phyloP scores from a whole-genome alignment of 2,888 invertebrate genomes.

The Nomada ruficornis region DNA sequence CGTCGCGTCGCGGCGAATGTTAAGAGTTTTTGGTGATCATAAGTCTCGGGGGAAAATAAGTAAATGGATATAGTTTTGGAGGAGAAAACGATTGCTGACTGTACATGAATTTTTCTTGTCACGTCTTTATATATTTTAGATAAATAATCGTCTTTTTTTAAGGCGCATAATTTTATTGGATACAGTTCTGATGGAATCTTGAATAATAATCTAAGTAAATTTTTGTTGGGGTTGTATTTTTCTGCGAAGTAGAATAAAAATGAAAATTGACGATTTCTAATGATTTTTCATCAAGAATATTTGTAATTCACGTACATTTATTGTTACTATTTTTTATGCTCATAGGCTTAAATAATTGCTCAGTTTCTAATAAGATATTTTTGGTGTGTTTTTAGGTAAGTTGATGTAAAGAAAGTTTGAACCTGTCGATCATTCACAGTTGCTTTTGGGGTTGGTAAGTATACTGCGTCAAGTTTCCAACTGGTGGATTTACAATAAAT shows the following conservation, averaged over 20 bases:
- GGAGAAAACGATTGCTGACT: not conserved
- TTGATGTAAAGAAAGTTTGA: constrained; percentile 41
- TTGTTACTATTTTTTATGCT: not conserved
- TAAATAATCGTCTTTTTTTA: too few species aligned
- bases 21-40: constrained; percentile 60
- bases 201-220: too few species aligned
- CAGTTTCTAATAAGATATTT: constrained; percentile 27
- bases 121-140: too few species aligned
- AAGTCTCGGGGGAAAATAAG: constrained; percentile 23
- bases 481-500: not conserved
- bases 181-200: too few species aligned
- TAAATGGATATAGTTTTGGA: not conserved
- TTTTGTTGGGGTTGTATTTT: too few species aligned
- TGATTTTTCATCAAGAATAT: too few species aligned
- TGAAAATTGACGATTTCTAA: too few species aligned
- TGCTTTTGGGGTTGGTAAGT: constrained; percentile 35
- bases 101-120: not conserved
- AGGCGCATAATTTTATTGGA: too few species aligned
- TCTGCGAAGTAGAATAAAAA: too few species aligned
- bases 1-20: constrained; percentile 33
- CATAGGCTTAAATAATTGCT: not conserved
- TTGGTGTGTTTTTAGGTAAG: constrained; percentile 76
- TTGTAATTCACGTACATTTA: not conserved
- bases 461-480: not conserved
- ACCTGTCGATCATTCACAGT: constrained; percentile 18